These are phyloP conservation scores for Polymixis flavicincta DNA, from an alignment of 2,888 invertebrate genomes.

Conservation along the genomic window DNA sequence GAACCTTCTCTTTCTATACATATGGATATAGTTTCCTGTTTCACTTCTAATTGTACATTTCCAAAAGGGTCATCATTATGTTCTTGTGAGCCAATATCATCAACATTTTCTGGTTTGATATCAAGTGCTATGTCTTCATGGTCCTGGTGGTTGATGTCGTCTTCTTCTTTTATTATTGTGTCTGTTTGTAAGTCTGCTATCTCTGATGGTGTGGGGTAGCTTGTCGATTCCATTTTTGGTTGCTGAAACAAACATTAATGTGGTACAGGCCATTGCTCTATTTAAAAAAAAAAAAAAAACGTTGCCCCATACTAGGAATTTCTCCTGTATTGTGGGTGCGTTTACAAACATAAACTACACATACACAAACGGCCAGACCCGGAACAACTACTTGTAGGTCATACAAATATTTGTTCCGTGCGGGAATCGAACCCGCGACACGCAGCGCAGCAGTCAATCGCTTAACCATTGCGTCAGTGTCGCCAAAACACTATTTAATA, in stretches of 20 bases:
- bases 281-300: no score
- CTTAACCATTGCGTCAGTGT: no score
- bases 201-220: slow-evolving; percentile 36
- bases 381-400: no score
- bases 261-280: neutral
- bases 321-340: no score
- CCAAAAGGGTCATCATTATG: slow-evolving; percentile 68
- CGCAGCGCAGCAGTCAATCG: no score
- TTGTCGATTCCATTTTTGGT: slow-evolving; percentile 47
- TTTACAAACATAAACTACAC: no score
- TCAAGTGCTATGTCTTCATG: slow-evolving; percentile 61
- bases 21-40: slow-evolving; percentile 67
- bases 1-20: slow-evolving; percentile 52
- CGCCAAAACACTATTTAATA: no score
- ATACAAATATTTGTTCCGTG: no score
- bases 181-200: slow-evolving; percentile 55
- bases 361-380: no score
- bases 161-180: slow-evolving; percentile 58
- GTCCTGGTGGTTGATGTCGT: slow-evolving; percentile 36
- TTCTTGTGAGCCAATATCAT: slow-evolving; percentile 57
- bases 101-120: slow-evolving; percentile 69
- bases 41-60: slow-evolving; percentile 73
- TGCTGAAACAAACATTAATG: slow-evolving; percentile 42
- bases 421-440: no score
- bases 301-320: no score